Percentiles rank a stretch among this genome's conserved stretches.
These are phyloP conservation scores for Gambelia wislizenii DNA, from an alignment of 2,797 vertebrate genomes.

Conservation along the genomic window DNA sequence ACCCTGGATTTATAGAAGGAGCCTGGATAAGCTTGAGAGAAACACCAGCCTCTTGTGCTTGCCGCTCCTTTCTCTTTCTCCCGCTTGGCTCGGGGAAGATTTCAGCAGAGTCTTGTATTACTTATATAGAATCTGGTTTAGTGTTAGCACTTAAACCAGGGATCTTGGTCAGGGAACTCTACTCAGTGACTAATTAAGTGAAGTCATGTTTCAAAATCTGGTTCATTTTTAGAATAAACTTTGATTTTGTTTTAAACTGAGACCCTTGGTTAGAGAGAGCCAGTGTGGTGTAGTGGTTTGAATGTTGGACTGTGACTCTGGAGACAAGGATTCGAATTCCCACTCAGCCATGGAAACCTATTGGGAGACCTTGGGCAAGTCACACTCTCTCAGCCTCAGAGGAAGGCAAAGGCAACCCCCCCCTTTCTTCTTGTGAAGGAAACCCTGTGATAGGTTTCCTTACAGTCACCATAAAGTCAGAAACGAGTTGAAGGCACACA, in stretches of 20 bases:
- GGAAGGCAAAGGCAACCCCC: too few relatives aligned
- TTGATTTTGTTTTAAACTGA: not conserved
- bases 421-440: too few relatives aligned
- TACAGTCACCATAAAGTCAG: too few relatives aligned
- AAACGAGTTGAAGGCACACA: too few relatives aligned
- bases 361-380: too few relatives aligned
- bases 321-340: too few relatives aligned
- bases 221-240: not conserved
- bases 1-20: not conserved
- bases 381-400: too few relatives aligned
- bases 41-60: not conserved
- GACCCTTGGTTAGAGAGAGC: not conserved
- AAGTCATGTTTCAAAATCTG: not conserved
- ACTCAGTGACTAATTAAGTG: not conserved
- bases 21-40: not conserved
- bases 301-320: too few relatives aligned
- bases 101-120: not conserved
- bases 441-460: too few relatives aligned
- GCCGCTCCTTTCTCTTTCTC: not conserved
- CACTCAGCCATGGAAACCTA: too few relatives aligned
- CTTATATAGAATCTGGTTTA: not conserved
- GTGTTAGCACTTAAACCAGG: not conserved
- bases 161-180: not conserved
- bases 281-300: too few relatives aligned
- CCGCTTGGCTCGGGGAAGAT: too few relatives aligned